These are phyloP conservation scores for Megaceryle maxima DNA, from an alignment of 2,113 vertebrate species.

Conservation along the genomic window DNA sequence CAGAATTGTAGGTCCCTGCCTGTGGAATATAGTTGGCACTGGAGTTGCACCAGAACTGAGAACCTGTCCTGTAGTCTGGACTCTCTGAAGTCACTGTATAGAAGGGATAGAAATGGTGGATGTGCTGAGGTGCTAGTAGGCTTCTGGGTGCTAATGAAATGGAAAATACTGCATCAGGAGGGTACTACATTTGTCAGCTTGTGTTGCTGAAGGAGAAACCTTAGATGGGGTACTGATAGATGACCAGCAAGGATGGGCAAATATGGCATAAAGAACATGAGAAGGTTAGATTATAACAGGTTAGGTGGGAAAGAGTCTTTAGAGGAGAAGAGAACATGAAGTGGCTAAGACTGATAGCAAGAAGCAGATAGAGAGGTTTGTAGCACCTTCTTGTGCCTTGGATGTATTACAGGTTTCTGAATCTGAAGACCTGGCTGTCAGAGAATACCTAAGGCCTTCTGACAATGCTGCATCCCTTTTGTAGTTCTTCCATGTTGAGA, in stretches of 20 bases:
- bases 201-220: not conserved
- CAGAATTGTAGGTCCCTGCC: not conserved
- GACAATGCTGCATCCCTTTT: not conserved
- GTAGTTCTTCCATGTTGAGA: not conserved
- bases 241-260: not conserved
- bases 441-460: not conserved
- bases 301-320: not conserved
- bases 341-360: not conserved
- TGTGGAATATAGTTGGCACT: rapidly evolving
- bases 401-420: not conserved
- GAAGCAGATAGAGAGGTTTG: not conserved
- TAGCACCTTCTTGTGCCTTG: not conserved
- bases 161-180: not conserved
- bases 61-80: not conserved
- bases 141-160: not conserved
- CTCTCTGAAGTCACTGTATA: not conserved
- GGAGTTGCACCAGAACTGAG: not conserved
- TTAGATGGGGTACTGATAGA: not conserved
- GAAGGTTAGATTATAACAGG: not conserved
- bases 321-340: not conserved
- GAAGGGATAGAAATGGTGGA: not conserved
- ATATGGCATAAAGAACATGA: not conserved
- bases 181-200: not conserved
- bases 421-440: not conserved
- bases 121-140: not conserved